Percentiles rank a stretch among this genome's conserved stretches.
These are phyloP conservation scores for Sebastes matsubarae DNA, from an alignment of 2,797 vertebrate genomes.

Conservation along the genomic window DNA sequence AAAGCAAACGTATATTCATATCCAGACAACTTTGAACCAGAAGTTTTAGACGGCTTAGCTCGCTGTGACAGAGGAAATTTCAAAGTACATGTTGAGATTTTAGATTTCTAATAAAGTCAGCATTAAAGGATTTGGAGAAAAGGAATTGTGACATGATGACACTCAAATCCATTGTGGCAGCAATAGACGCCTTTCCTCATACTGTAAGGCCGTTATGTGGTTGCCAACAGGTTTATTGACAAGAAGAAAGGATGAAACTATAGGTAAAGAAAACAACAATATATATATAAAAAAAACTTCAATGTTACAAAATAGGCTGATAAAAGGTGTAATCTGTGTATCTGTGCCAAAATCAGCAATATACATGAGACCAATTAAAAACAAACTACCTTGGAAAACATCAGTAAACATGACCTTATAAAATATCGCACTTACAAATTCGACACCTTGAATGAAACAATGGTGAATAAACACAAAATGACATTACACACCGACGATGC, in stretches of 20 bases:
- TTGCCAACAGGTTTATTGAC: background rate
- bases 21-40: constrained; percentile 6
- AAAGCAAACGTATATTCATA: background rate
- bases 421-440: background rate
- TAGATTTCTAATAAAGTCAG: constrained; percentile 35
- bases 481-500: background rate
- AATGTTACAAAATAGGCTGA: background rate
- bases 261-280: background rate
- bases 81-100: constrained; percentile 3
- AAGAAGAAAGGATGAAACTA: background rate
- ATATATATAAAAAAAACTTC: background rate
- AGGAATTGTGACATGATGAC: background rate
- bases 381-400: background rate
- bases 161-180: background rate
- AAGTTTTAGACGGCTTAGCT: constrained; percentile 12
- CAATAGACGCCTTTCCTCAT: background rate
- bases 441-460: background rate
- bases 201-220: background rate
- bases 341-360: background rate
- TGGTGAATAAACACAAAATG: background rate
- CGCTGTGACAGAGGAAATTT: constrained; percentile 8
- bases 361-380: background rate
- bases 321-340: background rate
- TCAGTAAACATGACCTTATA: background rate
- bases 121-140: constrained; percentile 31